phyloP scores from a whole-genome alignment of 2,113 vertebrate species.

The Cephalophus harveyi region DNA sequence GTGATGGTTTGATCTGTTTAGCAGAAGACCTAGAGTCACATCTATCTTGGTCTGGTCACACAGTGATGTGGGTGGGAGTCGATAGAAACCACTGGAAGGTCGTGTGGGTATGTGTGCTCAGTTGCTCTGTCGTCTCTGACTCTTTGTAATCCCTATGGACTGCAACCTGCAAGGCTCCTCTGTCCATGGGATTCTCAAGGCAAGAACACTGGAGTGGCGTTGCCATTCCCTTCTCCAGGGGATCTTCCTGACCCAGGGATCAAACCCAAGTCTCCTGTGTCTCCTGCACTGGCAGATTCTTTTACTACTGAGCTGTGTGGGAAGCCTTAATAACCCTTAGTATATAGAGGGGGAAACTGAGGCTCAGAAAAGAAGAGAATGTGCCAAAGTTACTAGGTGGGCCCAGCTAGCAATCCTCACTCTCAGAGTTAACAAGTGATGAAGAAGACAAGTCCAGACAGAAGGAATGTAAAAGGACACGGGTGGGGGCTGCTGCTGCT shows the following conservation, averaged over 20 bases:
- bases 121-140: neutral
- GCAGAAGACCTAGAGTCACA: neutral
- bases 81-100: neutral
- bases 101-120: neutral
- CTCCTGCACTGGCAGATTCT: neutral
- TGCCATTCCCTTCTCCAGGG: neutral
- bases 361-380: neutral
- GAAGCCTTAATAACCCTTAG: neutral
- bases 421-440: neutral
- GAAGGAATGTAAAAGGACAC: neutral
- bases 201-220: neutral
- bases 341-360: neutral
- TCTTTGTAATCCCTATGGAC: neutral
- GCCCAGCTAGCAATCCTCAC: neutral
- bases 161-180: neutral
- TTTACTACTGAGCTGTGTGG: neutral
- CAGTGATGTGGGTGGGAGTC: neutral
- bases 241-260: neutral
- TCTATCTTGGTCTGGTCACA: neutral
- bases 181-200: neutral
- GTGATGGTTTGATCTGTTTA: neutral
- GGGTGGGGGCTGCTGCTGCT: neutral
- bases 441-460: neutral
- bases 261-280: neutral
- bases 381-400: neutral